A percentile compares a stretch with the other conserved stretches of the same genome.
phyloP scores from a whole-genome alignment of 2,888 invertebrate genomes.

The Glyphotaelius pellucidus region DNA sequence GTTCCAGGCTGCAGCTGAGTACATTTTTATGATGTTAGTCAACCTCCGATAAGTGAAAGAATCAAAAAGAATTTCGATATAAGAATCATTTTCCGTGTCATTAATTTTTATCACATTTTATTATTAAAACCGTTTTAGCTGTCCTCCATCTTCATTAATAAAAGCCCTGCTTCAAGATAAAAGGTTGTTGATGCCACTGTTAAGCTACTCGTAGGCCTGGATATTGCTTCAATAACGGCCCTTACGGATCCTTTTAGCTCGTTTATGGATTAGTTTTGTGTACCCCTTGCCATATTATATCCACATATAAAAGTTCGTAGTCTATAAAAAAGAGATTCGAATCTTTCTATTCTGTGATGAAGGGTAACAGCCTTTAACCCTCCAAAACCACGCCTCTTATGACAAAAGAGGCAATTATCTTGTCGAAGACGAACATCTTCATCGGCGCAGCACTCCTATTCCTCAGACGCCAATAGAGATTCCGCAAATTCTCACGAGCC shows the following conservation, averaged over 20 bases:
- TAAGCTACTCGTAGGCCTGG: background rate
- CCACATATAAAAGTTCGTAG: background rate
- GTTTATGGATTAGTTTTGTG: background rate
- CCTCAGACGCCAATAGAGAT: too few species aligned
- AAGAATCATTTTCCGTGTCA: background rate
- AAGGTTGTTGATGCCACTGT: background rate
- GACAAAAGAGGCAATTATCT: too few species aligned
- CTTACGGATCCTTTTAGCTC: background rate
- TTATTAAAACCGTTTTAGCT: background rate
- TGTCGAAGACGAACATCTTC: too few species aligned
- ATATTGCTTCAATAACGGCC: background rate
- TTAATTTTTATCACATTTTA: background rate
- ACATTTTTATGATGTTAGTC: background rate
- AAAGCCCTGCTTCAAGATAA: background rate
- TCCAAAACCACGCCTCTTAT: too few species aligned
- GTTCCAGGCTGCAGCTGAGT: background rate
- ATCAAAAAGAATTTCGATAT: background rate
- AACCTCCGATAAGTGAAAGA: background rate
- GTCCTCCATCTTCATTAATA: background rate
- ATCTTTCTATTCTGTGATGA: too few species aligned
- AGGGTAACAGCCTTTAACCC: too few species aligned
- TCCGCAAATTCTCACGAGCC: too few species aligned
- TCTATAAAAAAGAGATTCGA: background rate
- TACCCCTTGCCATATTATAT: background rate
- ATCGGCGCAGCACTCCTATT: too few species aligned